Conservation (phyloP, 2,113 vertebrate species). For the Malaclemys terrapin region DNA sequence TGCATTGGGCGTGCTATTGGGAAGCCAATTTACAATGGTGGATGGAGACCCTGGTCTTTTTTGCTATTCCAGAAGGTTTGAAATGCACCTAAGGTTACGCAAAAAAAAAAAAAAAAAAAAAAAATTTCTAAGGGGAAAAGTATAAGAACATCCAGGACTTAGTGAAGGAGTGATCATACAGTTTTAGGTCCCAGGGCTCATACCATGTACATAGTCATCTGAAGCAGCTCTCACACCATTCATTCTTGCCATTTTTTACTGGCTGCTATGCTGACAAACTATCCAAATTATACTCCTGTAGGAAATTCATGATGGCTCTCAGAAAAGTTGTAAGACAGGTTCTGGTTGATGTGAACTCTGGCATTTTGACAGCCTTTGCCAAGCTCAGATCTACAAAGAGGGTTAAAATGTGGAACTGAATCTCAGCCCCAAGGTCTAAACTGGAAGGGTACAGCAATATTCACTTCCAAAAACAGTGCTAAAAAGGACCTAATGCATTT, state of each 20-base stretch:
- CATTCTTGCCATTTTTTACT: constrained; percentile 42
- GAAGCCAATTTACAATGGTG: constrained; percentile 44
- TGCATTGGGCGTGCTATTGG: background rate
- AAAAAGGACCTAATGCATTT: background rate
- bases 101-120: background rate
- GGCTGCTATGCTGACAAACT: constrained; percentile 54
- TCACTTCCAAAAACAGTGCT: background rate
- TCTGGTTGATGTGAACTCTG: constrained; percentile 14
- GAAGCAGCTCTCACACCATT: constrained; percentile 41
- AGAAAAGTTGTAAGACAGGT: constrained; percentile 51
- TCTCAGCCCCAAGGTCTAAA: constrained; percentile 26
- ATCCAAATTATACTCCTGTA: constrained; percentile 43
- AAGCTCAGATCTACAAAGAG: constrained; percentile 26
- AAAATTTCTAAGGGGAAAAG: background rate
- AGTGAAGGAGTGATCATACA: background rate
- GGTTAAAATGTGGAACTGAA: background rate
- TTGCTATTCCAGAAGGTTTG: background rate
- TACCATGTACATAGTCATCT: background rate
- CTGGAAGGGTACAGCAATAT: background rate
- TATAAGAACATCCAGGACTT: background rate
- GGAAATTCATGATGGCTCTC: constrained; percentile 62
- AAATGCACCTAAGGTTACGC: background rate
- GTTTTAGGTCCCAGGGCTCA: background rate
- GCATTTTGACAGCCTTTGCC: background rate
- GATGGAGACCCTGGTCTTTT: background rate